A percentile compares a stretch with the other conserved stretches of the same genome.
phyloP scores from a whole-genome alignment of 2,113 vertebrate species.

The Neoarius graeffei region DNA sequence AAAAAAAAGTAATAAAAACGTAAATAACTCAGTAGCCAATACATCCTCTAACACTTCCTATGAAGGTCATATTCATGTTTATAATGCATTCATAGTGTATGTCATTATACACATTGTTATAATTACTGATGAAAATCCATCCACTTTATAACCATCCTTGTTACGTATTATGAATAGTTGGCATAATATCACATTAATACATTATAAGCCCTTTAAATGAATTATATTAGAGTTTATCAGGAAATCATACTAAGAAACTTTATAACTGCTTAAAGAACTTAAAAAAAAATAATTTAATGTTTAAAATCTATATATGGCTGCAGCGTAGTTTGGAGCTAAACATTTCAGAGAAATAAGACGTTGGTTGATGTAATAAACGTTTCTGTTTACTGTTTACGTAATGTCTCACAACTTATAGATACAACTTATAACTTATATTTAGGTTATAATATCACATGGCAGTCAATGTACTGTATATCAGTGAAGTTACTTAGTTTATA shows the following conservation, averaged over 20 bases:
- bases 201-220: not conserved
- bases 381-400: not conserved
- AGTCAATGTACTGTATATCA: not conserved
- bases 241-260: not conserved
- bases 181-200: not conserved
- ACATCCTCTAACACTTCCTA: not conserved
- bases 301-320: not conserved
- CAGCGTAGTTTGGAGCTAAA: not conserved
- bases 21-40: not conserved
- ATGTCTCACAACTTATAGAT: too few species aligned
- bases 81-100: not conserved
- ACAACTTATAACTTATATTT: not conserved
- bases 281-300: not conserved
- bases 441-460: not conserved
- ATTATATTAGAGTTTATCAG: not conserved
- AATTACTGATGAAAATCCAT: not conserved
- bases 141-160: not conserved
- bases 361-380: not conserved
- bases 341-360: not conserved
- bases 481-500: not conserved
- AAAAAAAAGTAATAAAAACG: not conserved
- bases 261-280: not conserved
- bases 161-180: not conserved
- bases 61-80: not conserved
- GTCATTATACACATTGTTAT: not conserved